phyloP scores from a whole-genome alignment of 2,113 vertebrate species.

The Neotoma lepida region DNA sequence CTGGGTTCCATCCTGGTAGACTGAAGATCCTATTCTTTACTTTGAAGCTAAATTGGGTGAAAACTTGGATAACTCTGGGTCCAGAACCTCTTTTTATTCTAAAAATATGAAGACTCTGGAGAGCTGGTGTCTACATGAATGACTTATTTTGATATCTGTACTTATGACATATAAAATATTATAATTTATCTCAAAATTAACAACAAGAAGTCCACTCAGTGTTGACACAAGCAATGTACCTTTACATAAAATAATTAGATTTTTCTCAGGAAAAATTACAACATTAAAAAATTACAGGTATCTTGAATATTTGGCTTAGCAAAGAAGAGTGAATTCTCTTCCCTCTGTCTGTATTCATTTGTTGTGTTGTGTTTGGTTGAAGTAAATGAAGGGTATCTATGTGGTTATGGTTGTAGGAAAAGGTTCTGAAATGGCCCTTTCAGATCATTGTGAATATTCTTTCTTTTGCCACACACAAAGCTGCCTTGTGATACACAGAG shows the following conservation, averaged over 20 bases:
- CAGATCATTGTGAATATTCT: not conserved
- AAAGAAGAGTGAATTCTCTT: not conserved
- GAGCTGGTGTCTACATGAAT: not conserved
- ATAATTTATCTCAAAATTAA: conserved; percentile 21
- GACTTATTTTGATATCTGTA: not conserved
- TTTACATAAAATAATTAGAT: conserved; percentile 1
- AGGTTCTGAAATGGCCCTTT: not conserved
- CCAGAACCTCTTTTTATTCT: not conserved
- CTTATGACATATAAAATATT: not conserved
- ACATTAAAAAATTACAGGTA: not conserved
- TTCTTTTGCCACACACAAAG: not conserved
- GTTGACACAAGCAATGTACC: not conserved
- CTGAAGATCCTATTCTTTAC: not conserved
- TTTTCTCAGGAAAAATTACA: not conserved
- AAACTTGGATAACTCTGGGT: not conserved
- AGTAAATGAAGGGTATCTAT: not conserved
- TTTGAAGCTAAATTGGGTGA: not conserved
- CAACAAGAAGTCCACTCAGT: not conserved
- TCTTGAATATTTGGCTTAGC: not conserved
- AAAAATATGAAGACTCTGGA: not conserved
- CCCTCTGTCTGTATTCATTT: not conserved
- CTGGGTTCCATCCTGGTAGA: not conserved
- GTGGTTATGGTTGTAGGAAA: not conserved
- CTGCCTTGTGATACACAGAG: not conserved
- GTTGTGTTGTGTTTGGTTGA: not conserved